phyloP scores from a whole-genome alignment of 2,113 vertebrate genomes.

The Nycticryphes semicollaris region DNA sequence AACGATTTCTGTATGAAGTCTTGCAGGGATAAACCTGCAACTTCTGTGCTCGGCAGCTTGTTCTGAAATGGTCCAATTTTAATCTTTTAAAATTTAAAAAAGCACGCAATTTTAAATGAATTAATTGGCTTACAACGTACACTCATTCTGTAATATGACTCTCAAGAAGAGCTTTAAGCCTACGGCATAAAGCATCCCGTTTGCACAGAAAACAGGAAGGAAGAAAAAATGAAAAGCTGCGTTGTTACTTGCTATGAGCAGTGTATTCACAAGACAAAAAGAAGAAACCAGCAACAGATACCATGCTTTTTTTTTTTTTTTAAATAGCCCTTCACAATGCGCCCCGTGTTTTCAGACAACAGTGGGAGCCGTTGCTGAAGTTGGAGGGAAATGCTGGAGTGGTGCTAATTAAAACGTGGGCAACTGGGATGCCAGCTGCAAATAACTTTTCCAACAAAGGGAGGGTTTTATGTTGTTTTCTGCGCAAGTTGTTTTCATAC shows the following conservation, averaged over 20 bases:
- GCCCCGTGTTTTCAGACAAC: neutral
- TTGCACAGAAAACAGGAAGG: neutral
- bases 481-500: neutral
- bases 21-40: neutral
- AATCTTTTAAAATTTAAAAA: neutral
- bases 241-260: neutral
- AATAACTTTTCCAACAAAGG: neutral
- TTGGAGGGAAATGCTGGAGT: neutral
- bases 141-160: neutral
- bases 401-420: conserved; percentile 17
- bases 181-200: neutral
- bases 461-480: neutral
- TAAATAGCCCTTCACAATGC: neutral
- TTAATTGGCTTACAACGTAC: neutral
- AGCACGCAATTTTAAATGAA: neutral
- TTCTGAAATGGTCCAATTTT: neutral
- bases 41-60: neutral
- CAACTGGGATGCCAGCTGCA: neutral
- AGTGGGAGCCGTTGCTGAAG: neutral
- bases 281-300: neutral
- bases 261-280: neutral
- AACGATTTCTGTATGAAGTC: conserved; percentile 1
- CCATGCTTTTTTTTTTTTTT: neutral
- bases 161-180: neutral
- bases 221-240: neutral